These are phyloP conservation scores for Diogma glabrata DNA, from an alignment of 2,888 invertebrate species.

Conservation along the genomic window DNA sequence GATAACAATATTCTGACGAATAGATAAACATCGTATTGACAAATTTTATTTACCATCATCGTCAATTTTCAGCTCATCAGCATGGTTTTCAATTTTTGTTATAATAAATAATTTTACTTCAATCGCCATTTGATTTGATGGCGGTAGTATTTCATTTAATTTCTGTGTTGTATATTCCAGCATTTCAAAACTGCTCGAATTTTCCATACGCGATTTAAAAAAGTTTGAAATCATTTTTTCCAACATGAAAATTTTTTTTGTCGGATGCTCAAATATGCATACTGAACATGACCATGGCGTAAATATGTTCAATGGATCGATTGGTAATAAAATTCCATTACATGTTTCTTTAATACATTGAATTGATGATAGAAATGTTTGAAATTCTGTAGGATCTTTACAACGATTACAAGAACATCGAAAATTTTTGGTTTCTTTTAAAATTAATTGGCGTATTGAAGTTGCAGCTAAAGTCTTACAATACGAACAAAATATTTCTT, in stretches of 20 bases:
- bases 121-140: constrained; percentile 33
- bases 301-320: constrained; percentile 45
- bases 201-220: not conserved
- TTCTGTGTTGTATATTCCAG: not conserved
- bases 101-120: no score
- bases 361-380: constrained; percentile 31
- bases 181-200: not conserved
- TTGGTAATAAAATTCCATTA: constrained; percentile 38
- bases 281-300: constrained; percentile 55
- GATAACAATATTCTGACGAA: no score
- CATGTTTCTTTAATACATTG: constrained; percentile 38
- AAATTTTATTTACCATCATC: no score
- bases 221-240: not conserved
- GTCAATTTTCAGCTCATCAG: no score
- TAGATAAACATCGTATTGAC: no score
- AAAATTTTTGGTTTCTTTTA: constrained; percentile 55
- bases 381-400: constrained; percentile 48
- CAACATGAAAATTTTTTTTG: constrained; percentile 1
- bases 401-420: constrained; percentile 56
- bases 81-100: no score
- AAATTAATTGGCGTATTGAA: constrained; percentile 48
- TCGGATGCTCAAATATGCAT: constrained; percentile 35
- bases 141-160: constrained; percentile 24
- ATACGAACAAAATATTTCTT: constrained; percentile 55
- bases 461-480: constrained; percentile 63